Percentiles rank a stretch among this genome's conserved stretches.
Conservation (phyloP, 2,797 vertebrate genomes). For the Pseudochaenichthys georgianus region DNA sequence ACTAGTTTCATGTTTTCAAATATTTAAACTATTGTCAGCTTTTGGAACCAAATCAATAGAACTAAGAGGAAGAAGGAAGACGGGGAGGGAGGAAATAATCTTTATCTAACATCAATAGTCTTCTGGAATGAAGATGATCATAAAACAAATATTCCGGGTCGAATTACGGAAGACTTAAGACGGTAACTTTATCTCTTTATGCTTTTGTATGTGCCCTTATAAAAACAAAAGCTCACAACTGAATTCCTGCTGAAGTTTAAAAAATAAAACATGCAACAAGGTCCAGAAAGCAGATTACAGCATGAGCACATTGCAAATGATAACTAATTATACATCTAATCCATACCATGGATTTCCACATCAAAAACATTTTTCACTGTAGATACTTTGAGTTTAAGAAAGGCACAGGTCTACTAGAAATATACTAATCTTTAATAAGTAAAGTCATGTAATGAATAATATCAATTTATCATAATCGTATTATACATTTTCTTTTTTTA, state of each 20-base stretch:
- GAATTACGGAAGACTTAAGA: background rate
- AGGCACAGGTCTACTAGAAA: background rate
- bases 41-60: no score
- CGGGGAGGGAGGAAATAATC: background rate
- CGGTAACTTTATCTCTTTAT: no score
- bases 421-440: background rate
- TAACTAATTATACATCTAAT: background rate
- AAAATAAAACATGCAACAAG: background rate
- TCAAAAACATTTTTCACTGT: background rate
- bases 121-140: background rate
- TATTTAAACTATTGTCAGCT: no score
- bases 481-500: no score
- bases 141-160: background rate
- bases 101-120: conserved; percentile 2
- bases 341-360: background rate
- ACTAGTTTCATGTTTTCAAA: no score
- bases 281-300: background rate
- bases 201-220: no score
- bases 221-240: background rate
- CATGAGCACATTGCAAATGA: background rate
- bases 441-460: no score
- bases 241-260: no score
- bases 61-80: background rate
- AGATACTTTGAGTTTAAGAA: background rate
- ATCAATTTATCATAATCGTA: no score